Percentiles rank a stretch among this genome's conserved stretches.
These are phyloP conservation scores for Pterobdella sp. DNA, from an alignment of 2,888 invertebrate genomes.

Conservation along the genomic window DNA sequence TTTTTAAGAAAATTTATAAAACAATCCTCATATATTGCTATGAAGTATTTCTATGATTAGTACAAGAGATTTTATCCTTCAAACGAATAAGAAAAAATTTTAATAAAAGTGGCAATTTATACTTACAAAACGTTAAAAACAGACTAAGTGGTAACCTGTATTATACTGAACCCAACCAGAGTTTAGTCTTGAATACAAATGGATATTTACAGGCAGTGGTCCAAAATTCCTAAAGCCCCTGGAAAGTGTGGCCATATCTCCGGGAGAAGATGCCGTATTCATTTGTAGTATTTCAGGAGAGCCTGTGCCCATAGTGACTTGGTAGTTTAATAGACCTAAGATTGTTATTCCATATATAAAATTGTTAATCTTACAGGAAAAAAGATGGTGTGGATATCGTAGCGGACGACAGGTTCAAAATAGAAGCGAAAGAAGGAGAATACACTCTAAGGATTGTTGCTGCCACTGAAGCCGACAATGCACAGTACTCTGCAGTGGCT, in stretches of 20 bases:
- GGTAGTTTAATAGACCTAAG: neutral
- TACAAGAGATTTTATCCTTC: too few species aligned
- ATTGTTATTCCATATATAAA: neutral
- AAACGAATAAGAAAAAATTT: too few species aligned
- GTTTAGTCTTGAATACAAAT: too few species aligned
- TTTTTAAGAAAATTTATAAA: too few species aligned
- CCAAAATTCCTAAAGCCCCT: conserved; percentile 6
- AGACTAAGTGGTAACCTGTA: too few species aligned
- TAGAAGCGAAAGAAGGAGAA: neutral
- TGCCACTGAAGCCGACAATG: conserved; percentile 10
- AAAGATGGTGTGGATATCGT: conserved; percentile 3
- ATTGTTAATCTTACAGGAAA: neutral
- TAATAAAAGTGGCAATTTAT: too few species aligned
- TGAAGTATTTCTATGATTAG: too few species aligned
- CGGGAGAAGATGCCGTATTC: conserved; percentile 9
- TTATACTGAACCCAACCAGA: too few species aligned
- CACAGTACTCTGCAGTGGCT: conserved; percentile 17
- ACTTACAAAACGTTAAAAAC: too few species aligned
- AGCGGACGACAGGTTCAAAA: conserved; percentile 2
- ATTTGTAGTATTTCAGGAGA: conserved; percentile 13
- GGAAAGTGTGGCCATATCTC: neutral
- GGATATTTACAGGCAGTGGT: neutral
- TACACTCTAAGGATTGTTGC: neutral
- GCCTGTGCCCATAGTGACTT: conserved; percentile 5
- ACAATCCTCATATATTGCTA: too few species aligned